Conservation (phyloP, 2,888 invertebrate species). For the Ceraclea dissimilis region DNA sequence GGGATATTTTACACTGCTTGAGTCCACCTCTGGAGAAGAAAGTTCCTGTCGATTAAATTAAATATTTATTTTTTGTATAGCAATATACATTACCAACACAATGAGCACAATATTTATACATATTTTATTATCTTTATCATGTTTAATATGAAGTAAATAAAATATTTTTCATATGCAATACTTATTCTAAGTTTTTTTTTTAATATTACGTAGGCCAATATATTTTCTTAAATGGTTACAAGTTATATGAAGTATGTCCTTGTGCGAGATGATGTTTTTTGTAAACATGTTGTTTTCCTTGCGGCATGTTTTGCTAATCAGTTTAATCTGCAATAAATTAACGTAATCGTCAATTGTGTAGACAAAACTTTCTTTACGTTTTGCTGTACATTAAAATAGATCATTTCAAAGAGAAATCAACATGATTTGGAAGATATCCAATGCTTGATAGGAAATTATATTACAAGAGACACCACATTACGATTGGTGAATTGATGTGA, state of each 20-base stretch:
- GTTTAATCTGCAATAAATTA: background rate
- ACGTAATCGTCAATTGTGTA: background rate
- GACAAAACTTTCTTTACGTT: background rate
- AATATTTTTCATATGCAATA: too few relatives aligned
- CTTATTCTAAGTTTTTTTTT: too few relatives aligned
- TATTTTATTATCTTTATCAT: too few relatives aligned
- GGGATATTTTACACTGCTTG: constrained; percentile 60
- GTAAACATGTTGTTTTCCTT: background rate
- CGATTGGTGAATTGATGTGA: constrained; percentile 6
- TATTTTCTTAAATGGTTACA: too few relatives aligned
- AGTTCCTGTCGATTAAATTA: background rate
- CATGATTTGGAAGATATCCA: background rate
- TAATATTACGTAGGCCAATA: too few relatives aligned
- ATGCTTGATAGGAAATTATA: background rate
- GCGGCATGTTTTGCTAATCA: background rate
- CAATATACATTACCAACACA: too few relatives aligned
- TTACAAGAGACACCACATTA: too few relatives aligned
- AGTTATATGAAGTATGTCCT: background rate
- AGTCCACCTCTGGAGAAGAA: constrained; percentile 57
- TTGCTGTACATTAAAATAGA: constrained; percentile 1
- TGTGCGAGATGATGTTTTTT: background rate
- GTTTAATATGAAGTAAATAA: too few relatives aligned
- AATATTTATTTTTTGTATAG: background rate
- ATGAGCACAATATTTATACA: too few relatives aligned
- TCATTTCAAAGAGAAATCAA: background rate